These are phyloP conservation scores for Agelas oroides DNA, from an alignment of 37 sponge, comb jelly and placozoan species.

Conservation along the genomic window DNA sequence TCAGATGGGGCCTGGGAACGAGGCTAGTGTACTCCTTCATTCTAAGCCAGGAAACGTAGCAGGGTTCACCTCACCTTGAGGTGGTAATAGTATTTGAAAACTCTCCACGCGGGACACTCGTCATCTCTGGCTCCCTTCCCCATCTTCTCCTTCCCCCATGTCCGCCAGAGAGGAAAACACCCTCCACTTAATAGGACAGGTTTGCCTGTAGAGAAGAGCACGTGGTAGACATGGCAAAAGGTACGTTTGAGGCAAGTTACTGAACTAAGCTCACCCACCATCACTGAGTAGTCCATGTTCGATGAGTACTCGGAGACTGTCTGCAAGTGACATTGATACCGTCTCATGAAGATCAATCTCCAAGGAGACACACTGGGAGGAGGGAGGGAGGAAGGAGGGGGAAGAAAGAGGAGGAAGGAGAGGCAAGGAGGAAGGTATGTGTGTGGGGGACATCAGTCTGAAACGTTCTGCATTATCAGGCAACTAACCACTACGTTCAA, in stretches of 20 bases:
- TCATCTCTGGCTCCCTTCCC: neutral
- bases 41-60: no score
- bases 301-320: conserved; percentile 43
- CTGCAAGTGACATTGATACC: conserved; percentile 65
- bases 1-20: no score
- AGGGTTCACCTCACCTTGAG: conserved; percentile 46
- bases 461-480: no score
- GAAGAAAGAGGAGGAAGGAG: no score
- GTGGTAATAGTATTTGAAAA: conserved; percentile 50
- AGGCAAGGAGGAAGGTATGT: no score
- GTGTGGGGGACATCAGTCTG: no score
- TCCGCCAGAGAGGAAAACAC: conserved; percentile 40
- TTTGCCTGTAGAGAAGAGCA: conserved; percentile 31
- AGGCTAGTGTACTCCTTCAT: no score
- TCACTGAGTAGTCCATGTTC: conserved; percentile 41
- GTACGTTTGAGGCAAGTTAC: conserved; percentile 57
- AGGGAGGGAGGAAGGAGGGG: neutral
- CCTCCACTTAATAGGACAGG: conserved; percentile 11
- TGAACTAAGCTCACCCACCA: neutral
- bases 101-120: conserved; percentile 64
- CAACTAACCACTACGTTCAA: no score
- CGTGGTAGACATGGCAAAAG: conserved; percentile 68
- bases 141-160: neutral
- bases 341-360: conserved; percentile 67
- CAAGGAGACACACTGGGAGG: conserved; percentile 27